Conservation (phyloP, 2,797 vertebrate species). For the Acanthurus tractus region DNA sequence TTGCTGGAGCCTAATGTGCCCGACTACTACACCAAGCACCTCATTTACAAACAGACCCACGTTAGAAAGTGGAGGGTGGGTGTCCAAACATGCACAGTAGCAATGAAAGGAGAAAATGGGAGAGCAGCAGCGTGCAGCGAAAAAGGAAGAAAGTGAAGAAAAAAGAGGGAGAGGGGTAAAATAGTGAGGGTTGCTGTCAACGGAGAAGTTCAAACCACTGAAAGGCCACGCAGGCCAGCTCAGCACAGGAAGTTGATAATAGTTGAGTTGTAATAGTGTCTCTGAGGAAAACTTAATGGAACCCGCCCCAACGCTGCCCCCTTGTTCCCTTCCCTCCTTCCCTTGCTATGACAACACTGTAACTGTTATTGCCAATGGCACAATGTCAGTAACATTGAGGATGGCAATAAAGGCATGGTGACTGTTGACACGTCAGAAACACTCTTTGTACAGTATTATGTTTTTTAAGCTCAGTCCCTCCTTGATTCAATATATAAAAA, state of each 20-base stretch:
- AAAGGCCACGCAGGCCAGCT: conserved; percentile 21
- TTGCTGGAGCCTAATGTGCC: conserved; percentile 7
- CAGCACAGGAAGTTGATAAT: conserved; percentile 65
- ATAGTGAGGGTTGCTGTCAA: conserved; percentile 21
- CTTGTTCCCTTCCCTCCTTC: conserved; percentile 33
- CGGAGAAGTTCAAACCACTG: not conserved
- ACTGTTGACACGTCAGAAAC: not conserved
- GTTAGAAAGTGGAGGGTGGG: conserved; percentile 23
- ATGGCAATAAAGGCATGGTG: not conserved
- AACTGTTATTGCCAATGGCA: not conserved
- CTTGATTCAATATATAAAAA: too few relatives aligned
- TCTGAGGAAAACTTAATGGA: conserved; percentile 63
- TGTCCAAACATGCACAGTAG: conserved; percentile 22
- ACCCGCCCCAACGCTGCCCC: conserved; percentile 27
- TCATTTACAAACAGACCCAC: conserved; percentile 42
- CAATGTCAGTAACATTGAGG: too few relatives aligned
- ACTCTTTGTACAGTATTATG: not conserved
- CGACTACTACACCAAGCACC: conserved; percentile 14
- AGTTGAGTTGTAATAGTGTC: conserved; percentile 68
- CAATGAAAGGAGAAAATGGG: conserved; percentile 17
- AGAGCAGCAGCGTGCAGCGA: conserved; percentile 3
- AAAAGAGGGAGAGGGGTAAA: conserved; percentile 20
- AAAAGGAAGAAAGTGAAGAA: not conserved
- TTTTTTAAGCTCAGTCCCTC: not conserved
- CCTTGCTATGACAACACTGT: not conserved